Evolutionary conservation across 1,140 invertebrate species (phyloP), one percentile per base, ranked within the genome.

Genomic region (Meloidogyne hapla): DNA sequence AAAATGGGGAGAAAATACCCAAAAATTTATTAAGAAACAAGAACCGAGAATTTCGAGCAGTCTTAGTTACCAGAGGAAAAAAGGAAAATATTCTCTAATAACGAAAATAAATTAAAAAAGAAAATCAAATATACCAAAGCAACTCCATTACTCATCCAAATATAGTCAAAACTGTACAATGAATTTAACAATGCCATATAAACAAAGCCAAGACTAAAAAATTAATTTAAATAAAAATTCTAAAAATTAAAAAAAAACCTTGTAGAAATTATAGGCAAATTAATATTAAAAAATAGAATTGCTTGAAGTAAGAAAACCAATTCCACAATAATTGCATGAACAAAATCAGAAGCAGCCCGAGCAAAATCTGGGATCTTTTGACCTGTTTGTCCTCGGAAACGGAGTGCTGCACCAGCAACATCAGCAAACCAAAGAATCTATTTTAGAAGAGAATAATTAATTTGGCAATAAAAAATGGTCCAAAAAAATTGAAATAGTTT

Each of bases 111-210:
- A 18, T 48, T 48, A 18, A n/a, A 56, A 56, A 56, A 56, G 4
- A 6, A 33, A 33, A 6, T 33, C 9, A n/a, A n/a, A 21, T 21
- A 38, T 72, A 66, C 71, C 42, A 86, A 68, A 2, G 68, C 69
- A 15, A 80, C 23, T 63, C 83, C 79, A 61, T 72, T 68, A 28
- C 74, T 25, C 76, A 85, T 83, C 83, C 83, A 85, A 38, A 77
- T 76, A 71, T 85, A 85, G 18, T 85, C 83, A 69, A 85, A 85
- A 67, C 80, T 83, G 62, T 85, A 85, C 65, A 85, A 77, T 18
- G 83, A 82, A 67, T 85, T 78, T 3, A 86, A 73, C 13, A 85
- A 63, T 25, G 82, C 77, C 80, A 86, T 79, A 69, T 81, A 81
- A 23, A 86, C 21, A 69, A 81, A 84, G 18, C 79, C 80, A 56